Conservation (phyloP, 1,140 invertebrate genomes). For the Drosophila auraria region DNA sequence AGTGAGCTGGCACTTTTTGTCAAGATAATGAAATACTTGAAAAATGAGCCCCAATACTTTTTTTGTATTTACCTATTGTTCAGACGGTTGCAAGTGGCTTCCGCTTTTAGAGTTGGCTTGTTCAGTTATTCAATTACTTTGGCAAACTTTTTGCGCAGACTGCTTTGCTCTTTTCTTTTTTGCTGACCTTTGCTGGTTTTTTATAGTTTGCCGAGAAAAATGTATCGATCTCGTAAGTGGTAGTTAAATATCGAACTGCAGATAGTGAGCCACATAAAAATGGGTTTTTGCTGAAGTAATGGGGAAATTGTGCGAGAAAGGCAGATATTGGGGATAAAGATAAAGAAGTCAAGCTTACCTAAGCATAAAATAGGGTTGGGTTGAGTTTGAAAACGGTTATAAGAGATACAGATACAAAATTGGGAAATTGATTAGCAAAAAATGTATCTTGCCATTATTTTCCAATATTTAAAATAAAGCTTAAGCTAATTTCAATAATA, state of each 20-base stretch:
- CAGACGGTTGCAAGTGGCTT: constrained; percentile 38
- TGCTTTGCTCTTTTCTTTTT: constrained; percentile 5
- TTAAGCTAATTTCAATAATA: background rate
- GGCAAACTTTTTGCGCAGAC: constrained; percentile 41
- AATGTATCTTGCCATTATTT: no score
- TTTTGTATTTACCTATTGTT: constrained; percentile 31
- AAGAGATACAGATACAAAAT: background rate
- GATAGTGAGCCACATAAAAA: constrained; percentile 23
- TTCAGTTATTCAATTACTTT: constrained; percentile 49
- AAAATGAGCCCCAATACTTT: constrained; percentile 34
- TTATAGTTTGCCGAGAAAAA: constrained; percentile 19
- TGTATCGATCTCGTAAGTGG: constrained; percentile 36
- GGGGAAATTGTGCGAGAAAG: constrained; percentile 9
- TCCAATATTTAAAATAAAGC: no score
- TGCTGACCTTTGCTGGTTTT: constrained; percentile 43
- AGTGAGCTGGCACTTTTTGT: constrained; percentile 45
- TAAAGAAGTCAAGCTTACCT: constrained; percentile 10
- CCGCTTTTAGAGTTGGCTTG: constrained; percentile 43
- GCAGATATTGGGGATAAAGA: constrained; percentile 2
- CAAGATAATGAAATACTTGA: constrained; percentile 51
- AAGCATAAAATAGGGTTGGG: constrained; percentile 1
- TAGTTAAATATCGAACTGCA: constrained; percentile 36
- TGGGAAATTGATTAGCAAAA: background rate
- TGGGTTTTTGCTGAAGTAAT: background rate
- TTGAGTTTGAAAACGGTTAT: background rate